These are phyloP conservation scores for Anguilla megastoma DNA, from an alignment of 2,797 vertebrate species.

Conservation along the genomic window DNA sequence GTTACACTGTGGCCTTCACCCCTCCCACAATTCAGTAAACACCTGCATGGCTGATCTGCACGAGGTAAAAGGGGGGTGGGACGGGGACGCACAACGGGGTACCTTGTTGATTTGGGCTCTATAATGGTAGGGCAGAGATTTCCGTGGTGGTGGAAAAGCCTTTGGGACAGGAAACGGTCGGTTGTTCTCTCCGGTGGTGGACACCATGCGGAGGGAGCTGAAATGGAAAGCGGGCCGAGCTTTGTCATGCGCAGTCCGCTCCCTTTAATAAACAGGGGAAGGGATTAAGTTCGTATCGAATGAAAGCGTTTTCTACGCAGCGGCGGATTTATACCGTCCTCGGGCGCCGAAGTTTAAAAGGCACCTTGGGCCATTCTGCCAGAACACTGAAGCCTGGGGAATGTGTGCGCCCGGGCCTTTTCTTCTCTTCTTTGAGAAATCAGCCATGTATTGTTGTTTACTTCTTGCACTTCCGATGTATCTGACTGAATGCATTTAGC, in stretches of 20 bases:
- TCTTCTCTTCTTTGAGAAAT: neutral
- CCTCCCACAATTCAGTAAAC: slow-evolving; percentile 94
- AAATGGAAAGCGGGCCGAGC: slow-evolving; percentile 88
- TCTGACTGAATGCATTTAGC: neutral
- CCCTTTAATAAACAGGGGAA: slow-evolving; percentile 86
- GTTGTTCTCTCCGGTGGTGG: slow-evolving; percentile 83
- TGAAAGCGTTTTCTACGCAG: slow-evolving; percentile 86
- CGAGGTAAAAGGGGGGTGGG: slow-evolving; percentile 69
- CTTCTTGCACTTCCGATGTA: neutral
- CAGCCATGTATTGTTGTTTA: neutral
- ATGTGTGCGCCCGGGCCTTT: neutral
- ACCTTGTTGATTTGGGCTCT: slow-evolving; percentile 86
- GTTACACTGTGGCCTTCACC: slow-evolving; percentile 69
- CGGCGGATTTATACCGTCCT: slow-evolving; percentile 81
- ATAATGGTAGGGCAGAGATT: slow-evolving; percentile 72
- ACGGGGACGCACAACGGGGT: slow-evolving; percentile 65
- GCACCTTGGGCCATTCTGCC: neutral
- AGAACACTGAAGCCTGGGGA: neutral
- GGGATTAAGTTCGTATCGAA: slow-evolving; percentile 93
- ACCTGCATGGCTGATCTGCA: slow-evolving; percentile 84
- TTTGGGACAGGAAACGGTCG: slow-evolving; percentile 93
- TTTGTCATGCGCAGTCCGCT: slow-evolving; percentile 78
- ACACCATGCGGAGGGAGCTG: slow-evolving; percentile 88
- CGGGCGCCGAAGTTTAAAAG: slow-evolving; percentile 84
- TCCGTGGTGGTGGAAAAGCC: slow-evolving; percentile 61